A percentile compares a stretch with the other conserved stretches of the same genome.
Evolutionary conservation across 30 jellyfish, hydroid and myxozoan genomes (phyloP).

Genomic region (Turritopsis rubra): DNA sequence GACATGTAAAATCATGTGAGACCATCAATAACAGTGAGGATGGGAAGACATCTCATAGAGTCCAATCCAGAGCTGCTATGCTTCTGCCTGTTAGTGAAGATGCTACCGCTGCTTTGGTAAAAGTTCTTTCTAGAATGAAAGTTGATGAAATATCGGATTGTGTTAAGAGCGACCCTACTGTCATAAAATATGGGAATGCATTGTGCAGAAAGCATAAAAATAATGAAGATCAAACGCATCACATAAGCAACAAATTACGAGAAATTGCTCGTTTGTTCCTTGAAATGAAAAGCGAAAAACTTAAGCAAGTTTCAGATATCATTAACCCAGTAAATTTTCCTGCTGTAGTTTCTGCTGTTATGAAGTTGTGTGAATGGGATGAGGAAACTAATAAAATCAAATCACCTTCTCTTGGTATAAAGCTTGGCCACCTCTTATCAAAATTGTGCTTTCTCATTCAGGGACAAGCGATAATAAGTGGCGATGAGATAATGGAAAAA

Average conservation of each 20-base stretch:
- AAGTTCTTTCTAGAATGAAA: not conserved
- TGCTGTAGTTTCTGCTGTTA: not conserved
- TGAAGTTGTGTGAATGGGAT: not conserved
- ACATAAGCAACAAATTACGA: not conserved
- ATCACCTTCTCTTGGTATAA: not conserved
- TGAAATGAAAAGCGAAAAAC: not conserved
- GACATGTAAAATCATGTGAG: not conserved
- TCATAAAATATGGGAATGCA: not conserved
- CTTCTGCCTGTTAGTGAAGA: not conserved
- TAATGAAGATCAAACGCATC: not conserved
- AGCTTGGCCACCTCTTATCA: not conserved
- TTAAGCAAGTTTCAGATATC: not conserved
- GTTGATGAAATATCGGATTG: not conserved
- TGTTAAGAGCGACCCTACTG: not conserved
- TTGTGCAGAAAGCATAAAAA: not conserved
- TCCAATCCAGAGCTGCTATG: not conserved
- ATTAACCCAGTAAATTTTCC: not conserved
- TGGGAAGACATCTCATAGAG: not conserved
- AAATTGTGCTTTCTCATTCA: not conserved
- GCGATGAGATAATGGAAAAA: not conserved
- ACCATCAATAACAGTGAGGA: not conserved
- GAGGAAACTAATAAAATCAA: not conserved
- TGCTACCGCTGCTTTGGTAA: not conserved
- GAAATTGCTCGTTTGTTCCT: not conserved
- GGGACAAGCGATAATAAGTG: not conserved